These are phyloP conservation scores for Pangasius sanitwongsei DNA, from an alignment of 2,797 vertebrate species.

Conservation along the genomic window DNA sequence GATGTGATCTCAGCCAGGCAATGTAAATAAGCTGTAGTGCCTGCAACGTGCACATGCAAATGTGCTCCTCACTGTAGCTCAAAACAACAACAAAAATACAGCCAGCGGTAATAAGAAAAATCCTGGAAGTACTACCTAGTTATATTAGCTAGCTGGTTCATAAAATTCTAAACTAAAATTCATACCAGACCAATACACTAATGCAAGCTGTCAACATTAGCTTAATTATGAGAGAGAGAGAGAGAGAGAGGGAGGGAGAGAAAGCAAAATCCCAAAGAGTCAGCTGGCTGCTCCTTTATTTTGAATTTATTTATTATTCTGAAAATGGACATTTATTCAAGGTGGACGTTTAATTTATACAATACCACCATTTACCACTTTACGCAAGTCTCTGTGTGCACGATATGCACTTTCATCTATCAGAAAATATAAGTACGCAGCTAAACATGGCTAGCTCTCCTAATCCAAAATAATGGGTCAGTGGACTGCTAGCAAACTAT, in stretches of 20 bases:
- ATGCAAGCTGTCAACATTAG: slow-evolving; percentile 24
- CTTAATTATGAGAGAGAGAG: not conserved
- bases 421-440: slow-evolving; percentile 20
- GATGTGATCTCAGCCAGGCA: not conserved
- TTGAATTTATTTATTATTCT: not conserved
- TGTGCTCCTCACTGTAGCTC: not conserved
- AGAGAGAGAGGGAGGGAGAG: not conserved
- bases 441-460: not conserved
- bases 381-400: not conserved
- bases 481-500: slow-evolving; percentile 15
- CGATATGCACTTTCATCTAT: not conserved
- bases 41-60: slow-evolving; percentile 34
- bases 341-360: not conserved
- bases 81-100: not conserved
- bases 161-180: no score
- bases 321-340: not conserved
- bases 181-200: not conserved
- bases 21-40: slow-evolving; percentile 26
- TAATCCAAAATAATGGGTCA: slow-evolving; percentile 32
- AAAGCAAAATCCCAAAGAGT: not conserved
- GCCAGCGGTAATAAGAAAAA: not conserved
- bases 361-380: not conserved
- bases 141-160: not conserved
- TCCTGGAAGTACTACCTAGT: not conserved
- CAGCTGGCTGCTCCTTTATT: not conserved